These are phyloP conservation scores for Perognathus longimembris DNA, from an alignment of 2,113 vertebrate species.

Conservation along the genomic window DNA sequence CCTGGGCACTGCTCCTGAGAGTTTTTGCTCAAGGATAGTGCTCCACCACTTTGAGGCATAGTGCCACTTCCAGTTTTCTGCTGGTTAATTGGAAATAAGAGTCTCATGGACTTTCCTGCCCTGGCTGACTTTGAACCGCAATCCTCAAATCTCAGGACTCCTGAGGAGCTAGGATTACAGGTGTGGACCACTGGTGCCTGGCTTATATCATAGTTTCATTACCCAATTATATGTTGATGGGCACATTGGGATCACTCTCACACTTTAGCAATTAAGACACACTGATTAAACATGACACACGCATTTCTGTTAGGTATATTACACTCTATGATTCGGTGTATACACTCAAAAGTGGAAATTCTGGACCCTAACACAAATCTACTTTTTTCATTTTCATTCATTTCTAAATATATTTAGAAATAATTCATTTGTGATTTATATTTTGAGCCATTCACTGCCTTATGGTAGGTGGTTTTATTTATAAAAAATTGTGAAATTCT, in stretches of 20 bases:
- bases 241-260: neutral
- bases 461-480: neutral
- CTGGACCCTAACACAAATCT: neutral
- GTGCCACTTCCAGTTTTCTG: too few relatives aligned
- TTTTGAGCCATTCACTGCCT: neutral
- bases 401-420: neutral
- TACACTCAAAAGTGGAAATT: neutral
- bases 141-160: too few relatives aligned
- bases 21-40: too few relatives aligned
- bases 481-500: neutral
- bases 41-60: too few relatives aligned
- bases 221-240: neutral
- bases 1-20: too few relatives aligned
- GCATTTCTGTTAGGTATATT: neutral
- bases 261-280: neutral
- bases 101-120: too few relatives aligned
- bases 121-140: too few relatives aligned
- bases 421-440: neutral
- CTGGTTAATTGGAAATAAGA: too few relatives aligned
- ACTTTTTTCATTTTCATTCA: neutral
- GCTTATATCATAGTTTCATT: too few relatives aligned
- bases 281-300: neutral
- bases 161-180: too few relatives aligned
- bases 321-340: neutral
- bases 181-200: too few relatives aligned